phyloP scores from a whole-genome alignment of 2,113 vertebrate genomes.

The Sapajus apella region DNA sequence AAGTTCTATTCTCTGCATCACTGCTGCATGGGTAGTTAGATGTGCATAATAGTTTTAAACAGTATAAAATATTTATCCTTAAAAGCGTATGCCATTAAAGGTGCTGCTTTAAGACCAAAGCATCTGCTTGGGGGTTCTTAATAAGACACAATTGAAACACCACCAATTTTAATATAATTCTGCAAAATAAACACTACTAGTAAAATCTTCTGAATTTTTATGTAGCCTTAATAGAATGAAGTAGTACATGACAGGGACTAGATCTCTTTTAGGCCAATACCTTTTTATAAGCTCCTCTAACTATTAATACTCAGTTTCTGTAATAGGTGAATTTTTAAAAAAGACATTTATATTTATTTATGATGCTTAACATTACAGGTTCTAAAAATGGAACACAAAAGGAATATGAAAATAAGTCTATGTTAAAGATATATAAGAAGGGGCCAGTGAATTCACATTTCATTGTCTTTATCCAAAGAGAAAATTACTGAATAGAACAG shows the following conservation, averaged over 20 bases:
- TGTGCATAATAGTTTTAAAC: neutral
- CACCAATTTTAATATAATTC: neutral
- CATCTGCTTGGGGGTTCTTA: neutral
- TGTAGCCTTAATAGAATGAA: neutral
- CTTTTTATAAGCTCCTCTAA: neutral
- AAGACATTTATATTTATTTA: conserved; percentile 28
- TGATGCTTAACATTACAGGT: conserved; percentile 38
- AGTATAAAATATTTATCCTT: neutral
- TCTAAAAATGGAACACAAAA: conserved; percentile 36
- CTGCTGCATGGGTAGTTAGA: neutral
- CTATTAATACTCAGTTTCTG: neutral
- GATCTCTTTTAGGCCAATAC: neutral
- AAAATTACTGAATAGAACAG: neutral
- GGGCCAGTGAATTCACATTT: neutral
- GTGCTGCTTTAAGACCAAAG: neutral
- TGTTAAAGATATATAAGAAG: neutral
- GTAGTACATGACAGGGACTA: neutral
- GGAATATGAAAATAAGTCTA: neutral
- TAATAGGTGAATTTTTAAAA: neutral
- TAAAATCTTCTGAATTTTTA: neutral
- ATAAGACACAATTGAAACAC: neutral
- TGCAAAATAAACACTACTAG: neutral
- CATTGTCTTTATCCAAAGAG: neutral
- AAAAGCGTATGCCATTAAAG: neutral
- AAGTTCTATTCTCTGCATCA: neutral